Evolutionary conservation across 2,888 invertebrate genomes (phyloP).

Genomic region (Diaperis boleti): DNA sequence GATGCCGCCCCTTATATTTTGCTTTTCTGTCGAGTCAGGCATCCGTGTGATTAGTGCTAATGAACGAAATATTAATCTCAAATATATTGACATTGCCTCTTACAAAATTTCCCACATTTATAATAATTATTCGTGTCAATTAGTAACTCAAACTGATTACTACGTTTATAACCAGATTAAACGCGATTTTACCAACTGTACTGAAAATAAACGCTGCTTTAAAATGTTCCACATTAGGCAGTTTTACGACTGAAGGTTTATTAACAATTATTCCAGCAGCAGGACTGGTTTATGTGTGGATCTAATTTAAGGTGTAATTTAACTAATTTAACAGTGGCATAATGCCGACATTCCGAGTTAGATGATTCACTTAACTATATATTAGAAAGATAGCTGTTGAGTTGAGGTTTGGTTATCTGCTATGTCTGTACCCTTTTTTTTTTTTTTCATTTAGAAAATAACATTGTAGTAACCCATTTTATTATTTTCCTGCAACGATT

Average conservation of each 20-base stretch:
- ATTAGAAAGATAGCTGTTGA: too few species aligned
- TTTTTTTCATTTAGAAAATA: too few species aligned
- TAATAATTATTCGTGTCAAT: not conserved
- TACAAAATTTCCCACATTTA: too few species aligned
- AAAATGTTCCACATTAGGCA: conserved; percentile 14
- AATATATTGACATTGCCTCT: too few species aligned
- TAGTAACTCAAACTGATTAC: not conserved
- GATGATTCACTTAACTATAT: not conserved
- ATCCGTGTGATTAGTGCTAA: conserved; percentile 13
- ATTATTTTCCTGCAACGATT: too few species aligned
- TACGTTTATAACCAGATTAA: conserved; percentile 1
- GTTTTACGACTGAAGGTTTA: conserved; percentile 24
- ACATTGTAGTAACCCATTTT: too few species aligned
- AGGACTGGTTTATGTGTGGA: conserved; percentile 11
- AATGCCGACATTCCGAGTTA: not conserved
- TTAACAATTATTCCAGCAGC: conserved; percentile 19
- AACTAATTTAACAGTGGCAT: conserved; percentile 12
- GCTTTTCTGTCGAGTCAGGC: conserved; percentile 3
- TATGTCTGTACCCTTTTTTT: too few species aligned
- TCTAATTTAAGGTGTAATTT: conserved; percentile 20
- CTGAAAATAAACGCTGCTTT: conserved; percentile 11
- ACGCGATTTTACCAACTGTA: not conserved
- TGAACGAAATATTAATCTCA: conserved; percentile 1
- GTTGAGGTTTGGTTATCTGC: too few species aligned
- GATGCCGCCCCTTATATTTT: conserved; percentile 9